Base-by-base conservation (phyloP, 2,888 invertebrate genomes). In the Abscondita cerata region DNA sequence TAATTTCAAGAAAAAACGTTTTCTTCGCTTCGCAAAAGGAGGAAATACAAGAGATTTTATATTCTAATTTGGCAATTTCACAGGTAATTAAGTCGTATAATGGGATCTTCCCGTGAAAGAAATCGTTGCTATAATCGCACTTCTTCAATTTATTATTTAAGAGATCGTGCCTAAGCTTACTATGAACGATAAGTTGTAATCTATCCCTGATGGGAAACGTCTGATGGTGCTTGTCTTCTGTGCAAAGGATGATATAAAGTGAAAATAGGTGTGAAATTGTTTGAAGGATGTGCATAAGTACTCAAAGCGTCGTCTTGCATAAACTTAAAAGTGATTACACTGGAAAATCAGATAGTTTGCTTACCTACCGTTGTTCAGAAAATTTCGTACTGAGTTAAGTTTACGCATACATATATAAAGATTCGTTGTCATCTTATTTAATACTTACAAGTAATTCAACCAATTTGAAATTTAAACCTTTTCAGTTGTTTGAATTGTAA, bases 251-350 rank as follows among this genome's bases (percentile, higher is more conserved):
- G 68, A 70, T 74, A 72, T 69, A 69, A 72, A 72, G 69, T 70
- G 73, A 73, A 76, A 76, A 73, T 75, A 73, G 73, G 75, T 75
- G 75, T 76, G 73, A 76, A 76, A 75, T 75, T 76, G 74, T 76
- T 75, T 75, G 75, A 75, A 70, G 72, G 72, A 73, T 72, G 69
- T 59, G 64, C 65, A 54, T 55, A 58, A 67, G 62, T 62, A 55
- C 65, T 65, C 59, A 50, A 64, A 65, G 64, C 68, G 68, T 67
- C 48, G 52, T 52, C 59, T 59, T 59, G 59, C 59, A 59, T 59
- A 59, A 59, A 46, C 52, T 52, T 52, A 58, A 58, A 58, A 58
- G 58, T 47, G 52, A 58, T 58, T 58, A 58, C 58, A 46, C 36
- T 41, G 57, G 57, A 57, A 44, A 34, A 57, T 57, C 51, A 20